phyloP scores from a whole-genome alignment of 2,888 invertebrate genomes.

The Allygus modestus region DNA sequence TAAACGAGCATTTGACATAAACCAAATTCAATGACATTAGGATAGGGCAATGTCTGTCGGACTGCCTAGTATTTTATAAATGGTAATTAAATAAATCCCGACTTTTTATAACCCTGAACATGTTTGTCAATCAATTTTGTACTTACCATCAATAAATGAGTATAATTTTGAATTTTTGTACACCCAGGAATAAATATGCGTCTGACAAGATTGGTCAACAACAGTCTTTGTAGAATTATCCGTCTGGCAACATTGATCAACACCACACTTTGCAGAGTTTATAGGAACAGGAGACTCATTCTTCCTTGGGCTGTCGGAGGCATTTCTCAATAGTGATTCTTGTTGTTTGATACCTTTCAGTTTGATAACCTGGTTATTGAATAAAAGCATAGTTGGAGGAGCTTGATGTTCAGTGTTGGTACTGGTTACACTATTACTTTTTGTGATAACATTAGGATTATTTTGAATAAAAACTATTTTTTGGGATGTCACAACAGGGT shows the following conservation, averaged over 20 bases:
- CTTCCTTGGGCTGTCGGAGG: neutral
- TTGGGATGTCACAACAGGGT: neutral
- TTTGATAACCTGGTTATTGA: neutral
- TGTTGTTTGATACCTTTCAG: neutral
- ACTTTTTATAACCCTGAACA: no score
- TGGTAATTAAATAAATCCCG: no score
- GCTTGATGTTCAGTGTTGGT: neutral
- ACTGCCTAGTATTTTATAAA: no score
- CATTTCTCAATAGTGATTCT: neutral
- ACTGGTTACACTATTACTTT: neutral
- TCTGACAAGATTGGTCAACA: neutral
- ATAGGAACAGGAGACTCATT: neutral
- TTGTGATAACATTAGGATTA: neutral
- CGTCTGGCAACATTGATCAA: neutral
- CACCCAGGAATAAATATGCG: neutral
- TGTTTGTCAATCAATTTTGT: neutral
- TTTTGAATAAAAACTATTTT: neutral
- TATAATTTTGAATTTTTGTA: constrained; percentile 21
- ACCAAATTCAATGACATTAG: no score
- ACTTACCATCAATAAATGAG: constrained; percentile 11
- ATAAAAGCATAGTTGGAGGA: neutral
- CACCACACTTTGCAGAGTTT: neutral
- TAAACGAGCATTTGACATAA: no score
- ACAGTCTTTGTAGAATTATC: neutral
- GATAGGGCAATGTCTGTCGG: no score